These are phyloP conservation scores for Siniperca scherzeri DNA, from an alignment of 2,797 vertebrate species.

Conservation along the genomic window DNA sequence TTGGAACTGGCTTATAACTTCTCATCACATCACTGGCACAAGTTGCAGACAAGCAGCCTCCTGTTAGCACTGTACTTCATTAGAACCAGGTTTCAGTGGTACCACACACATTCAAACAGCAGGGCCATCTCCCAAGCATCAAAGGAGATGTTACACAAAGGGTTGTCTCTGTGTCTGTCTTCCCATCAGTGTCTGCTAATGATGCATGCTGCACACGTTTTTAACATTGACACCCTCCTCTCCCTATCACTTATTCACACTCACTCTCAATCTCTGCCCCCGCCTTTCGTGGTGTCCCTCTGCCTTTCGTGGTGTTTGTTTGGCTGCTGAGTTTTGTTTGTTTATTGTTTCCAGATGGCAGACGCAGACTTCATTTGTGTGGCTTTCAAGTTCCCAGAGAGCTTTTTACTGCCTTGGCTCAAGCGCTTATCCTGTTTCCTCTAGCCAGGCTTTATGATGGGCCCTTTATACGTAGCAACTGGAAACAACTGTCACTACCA, in stretches of 20 bases:
- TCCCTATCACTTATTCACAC: slow-evolving; percentile 71
- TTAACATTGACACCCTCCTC: slow-evolving; percentile 72
- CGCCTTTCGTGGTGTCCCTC: slow-evolving; percentile 24
- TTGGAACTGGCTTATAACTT: slow-evolving; percentile 62
- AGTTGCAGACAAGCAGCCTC: slow-evolving; percentile 77
- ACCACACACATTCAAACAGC: slow-evolving; percentile 82
- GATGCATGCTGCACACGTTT: slow-evolving; percentile 78
- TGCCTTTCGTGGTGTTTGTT: slow-evolving; percentile 79
- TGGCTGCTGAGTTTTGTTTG: slow-evolving; percentile 89
- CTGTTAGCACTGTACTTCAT: slow-evolving; percentile 84
- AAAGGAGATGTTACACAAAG: slow-evolving; percentile 77
- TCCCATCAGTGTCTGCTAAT: slow-evolving; percentile 82
- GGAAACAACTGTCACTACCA: slow-evolving; percentile 86
- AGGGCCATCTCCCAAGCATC: slow-evolving; percentile 75
- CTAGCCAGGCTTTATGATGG: slow-evolving; percentile 87
- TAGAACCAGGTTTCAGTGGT: slow-evolving; percentile 83
- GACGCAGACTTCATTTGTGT: slow-evolving; percentile 88
- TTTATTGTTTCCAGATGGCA: slow-evolving; percentile 92
- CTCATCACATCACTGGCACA: slow-evolving; percentile 66
- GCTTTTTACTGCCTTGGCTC: slow-evolving; percentile 89
- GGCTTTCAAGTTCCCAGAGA: slow-evolving; percentile 90
- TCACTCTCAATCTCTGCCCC: slow-evolving; percentile 58
- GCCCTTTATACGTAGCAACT: slow-evolving; percentile 84
- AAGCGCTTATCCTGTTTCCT: slow-evolving; percentile 90
- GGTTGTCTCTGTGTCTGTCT: slow-evolving; percentile 77